A percentile compares a stretch with the other conserved stretches of the same genome.
Conservation (phyloP, 2,113 vertebrate species). For the Riparia riparia region DNA sequence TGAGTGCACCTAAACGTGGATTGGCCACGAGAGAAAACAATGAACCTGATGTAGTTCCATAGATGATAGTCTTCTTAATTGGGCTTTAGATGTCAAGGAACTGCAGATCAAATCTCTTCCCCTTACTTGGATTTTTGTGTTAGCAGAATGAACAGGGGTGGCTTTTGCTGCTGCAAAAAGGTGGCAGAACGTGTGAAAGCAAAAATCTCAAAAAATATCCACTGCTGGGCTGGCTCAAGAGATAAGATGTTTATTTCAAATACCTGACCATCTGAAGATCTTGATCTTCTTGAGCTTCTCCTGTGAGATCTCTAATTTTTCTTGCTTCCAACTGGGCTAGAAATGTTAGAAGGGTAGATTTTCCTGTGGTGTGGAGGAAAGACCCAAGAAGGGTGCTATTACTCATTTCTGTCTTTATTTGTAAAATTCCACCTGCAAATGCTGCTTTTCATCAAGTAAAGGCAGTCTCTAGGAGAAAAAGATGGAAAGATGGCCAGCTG, state of each 20-base stretch:
- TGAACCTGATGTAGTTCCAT: not conserved
- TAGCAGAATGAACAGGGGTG: not conserved
- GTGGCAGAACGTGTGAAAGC: not conserved
- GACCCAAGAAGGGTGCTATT: not conserved
- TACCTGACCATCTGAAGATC: not conserved
- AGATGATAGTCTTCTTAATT: not conserved
- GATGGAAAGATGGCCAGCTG: conserved; percentile 4
- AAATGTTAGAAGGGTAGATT: not conserved
- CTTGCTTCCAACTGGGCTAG: not conserved
- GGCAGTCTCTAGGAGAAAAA: not conserved
- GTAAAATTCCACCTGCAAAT: not conserved
- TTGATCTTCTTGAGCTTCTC: not conserved
- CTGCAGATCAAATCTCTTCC: not conserved
- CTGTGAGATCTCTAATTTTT: not conserved
- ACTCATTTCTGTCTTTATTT: not conserved
- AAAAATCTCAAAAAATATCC: not conserved
- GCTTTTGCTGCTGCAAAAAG: not conserved
- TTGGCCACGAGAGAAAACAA: not conserved
- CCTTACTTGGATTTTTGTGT: not conserved
- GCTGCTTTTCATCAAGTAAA: not conserved
- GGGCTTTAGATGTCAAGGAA: not conserved
- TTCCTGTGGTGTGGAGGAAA: conserved; percentile 8
- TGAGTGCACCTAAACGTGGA: not conserved
- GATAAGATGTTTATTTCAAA: not conserved
- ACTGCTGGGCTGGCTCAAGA: not conserved